phyloP scores from a whole-genome alignment of 2,113 vertebrate genomes.

The Suncus etruscus region DNA sequence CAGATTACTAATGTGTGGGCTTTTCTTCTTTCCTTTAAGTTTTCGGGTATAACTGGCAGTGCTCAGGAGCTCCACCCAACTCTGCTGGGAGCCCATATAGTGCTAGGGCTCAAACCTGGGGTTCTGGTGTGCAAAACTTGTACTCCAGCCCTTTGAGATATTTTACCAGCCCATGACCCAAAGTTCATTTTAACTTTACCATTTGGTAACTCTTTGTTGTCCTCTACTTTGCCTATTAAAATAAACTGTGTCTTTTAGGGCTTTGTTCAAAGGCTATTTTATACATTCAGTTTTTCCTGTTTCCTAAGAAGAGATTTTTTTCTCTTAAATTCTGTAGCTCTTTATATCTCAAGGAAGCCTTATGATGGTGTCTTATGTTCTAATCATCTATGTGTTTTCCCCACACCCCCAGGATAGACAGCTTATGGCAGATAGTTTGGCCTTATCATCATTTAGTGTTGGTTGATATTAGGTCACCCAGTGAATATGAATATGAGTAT shows the following conservation, averaged over 20 bases:
- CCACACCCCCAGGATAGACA: no score
- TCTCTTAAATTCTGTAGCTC: neutral
- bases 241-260: neutral
- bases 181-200: slow-evolving; percentile 4
- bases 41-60: neutral
- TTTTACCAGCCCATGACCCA: no score
- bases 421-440: neutral
- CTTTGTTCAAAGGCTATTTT: slow-evolving; percentile 38
- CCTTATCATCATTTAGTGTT: neutral
- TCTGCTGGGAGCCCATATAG: no score
- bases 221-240: neutral
- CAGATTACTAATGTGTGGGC: neutral
- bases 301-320: neutral
- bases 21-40: no score
- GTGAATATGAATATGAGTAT: neutral
- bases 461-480: neutral
- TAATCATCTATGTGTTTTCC: neutral
- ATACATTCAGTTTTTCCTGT: slow-evolving; percentile 36
- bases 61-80: no score
- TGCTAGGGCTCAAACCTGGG: no score
- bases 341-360: neutral
- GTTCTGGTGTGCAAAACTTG: no score
- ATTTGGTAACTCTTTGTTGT: neutral
- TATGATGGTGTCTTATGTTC: neutral
- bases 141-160: no score